Evolutionary conservation across 1,140 invertebrate genomes (phyloP).

Genomic region (Eurosta solidaginis): DNA sequence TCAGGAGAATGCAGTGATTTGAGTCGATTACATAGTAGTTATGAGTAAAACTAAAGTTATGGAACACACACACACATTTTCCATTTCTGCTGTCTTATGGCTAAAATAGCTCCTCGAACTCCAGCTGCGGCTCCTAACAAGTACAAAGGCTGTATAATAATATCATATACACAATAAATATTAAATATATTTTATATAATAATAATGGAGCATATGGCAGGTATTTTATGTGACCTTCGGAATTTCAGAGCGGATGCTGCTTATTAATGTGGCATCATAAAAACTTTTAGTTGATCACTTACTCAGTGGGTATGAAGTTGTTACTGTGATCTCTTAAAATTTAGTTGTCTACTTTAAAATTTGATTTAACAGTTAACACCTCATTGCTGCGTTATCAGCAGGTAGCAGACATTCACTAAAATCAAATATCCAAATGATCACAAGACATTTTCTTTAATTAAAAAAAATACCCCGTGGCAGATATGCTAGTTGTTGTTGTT

Average conservation of each 20-base stretch:
- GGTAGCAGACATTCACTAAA: too few relatives aligned
- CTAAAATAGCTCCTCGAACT: neutral
- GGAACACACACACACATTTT: neutral
- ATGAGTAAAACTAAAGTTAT: neutral
- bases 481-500: too few relatives aligned
- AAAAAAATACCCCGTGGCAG: too few relatives aligned
- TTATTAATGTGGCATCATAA: too few relatives aligned
- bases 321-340: too few relatives aligned
- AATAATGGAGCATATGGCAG: neutral
- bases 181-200: neutral
- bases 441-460: too few relatives aligned
- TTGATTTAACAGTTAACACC: neutral
- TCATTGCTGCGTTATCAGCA: neutral
- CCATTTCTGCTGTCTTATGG: neutral
- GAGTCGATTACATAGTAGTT: too few relatives aligned
- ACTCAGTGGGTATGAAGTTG: neutral
- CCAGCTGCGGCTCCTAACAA: neutral
- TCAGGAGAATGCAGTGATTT: too few relatives aligned
- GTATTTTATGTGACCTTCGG: neutral
- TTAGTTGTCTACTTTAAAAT: neutral
- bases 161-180: neutral
- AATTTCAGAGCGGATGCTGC: neutral
- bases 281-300: neutral
- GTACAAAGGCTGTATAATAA: neutral
- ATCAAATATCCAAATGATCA: too few relatives aligned